Conservation (phyloP, 2,113 vertebrate species). For the Coptodon rendalli region DNA sequence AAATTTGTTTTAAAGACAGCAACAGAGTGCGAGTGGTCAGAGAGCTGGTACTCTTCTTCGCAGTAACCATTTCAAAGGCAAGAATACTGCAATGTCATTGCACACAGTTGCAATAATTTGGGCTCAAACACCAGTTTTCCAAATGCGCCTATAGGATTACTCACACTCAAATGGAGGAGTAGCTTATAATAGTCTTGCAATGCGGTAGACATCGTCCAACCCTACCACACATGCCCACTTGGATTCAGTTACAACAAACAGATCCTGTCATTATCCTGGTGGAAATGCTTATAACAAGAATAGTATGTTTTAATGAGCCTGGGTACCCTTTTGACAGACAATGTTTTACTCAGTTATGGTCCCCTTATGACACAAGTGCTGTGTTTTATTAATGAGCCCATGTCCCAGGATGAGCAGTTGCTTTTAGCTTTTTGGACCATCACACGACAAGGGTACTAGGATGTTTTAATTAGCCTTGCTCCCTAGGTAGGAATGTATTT, state of each 20-base stretch:
- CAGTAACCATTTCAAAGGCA: not conserved
- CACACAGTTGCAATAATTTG: not conserved
- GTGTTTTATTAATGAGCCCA: slow-evolving; percentile 33
- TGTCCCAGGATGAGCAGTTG: not conserved
- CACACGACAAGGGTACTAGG: not conserved
- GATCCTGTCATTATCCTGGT: not conserved
- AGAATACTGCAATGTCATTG: not conserved
- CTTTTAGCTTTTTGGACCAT: slow-evolving; percentile 14
- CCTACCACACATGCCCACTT: not conserved
- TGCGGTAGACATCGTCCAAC: not conserved
- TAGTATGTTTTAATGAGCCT: slow-evolving; percentile 34
- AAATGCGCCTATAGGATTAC: not conserved
- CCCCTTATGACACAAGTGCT: not conserved
- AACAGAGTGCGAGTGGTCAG: not conserved
- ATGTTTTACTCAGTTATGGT: not conserved
- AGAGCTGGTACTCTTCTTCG: not conserved
- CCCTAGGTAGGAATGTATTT: slow-evolving; percentile 12
- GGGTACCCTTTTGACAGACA: slow-evolving; percentile 2
- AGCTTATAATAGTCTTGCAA: not conserved
- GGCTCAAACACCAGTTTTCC: not conserved
- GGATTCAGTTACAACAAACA: not conserved
- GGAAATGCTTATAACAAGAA: not conserved
- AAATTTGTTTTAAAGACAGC: not conserved
- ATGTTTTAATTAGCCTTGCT: slow-evolving; percentile 42
- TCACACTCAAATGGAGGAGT: not conserved